Conservation (phyloP, 2,888 invertebrate species). For the Drosophila mettleri region DNA sequence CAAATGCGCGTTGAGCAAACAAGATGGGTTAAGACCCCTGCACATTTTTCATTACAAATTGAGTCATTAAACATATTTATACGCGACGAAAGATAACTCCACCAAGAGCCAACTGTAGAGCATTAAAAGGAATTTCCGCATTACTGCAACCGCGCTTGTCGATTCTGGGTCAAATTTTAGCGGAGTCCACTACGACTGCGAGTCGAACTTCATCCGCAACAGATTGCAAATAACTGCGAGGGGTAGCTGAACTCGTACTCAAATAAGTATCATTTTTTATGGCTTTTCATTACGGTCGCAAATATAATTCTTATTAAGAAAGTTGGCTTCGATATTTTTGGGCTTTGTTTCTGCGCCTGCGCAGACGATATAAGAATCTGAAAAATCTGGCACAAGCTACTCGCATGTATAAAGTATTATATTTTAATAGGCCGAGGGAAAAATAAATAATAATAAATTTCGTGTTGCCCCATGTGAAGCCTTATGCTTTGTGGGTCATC, state of each 20-base stretch:
- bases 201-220: slow-evolving; percentile 22
- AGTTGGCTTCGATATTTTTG: slow-evolving; percentile 54
- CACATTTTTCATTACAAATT: slow-evolving; percentile 80
- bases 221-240: slow-evolving; percentile 37
- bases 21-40: slow-evolving; percentile 38
- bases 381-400: slow-evolving; percentile 62
- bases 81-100: slow-evolving; percentile 76
- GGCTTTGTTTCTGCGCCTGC: slow-evolving; percentile 40
- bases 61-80: slow-evolving; percentile 83
- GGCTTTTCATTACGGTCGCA: slow-evolving; percentile 75
- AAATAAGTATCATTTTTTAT: slow-evolving; percentile 80
- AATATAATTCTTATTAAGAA: slow-evolving; percentile 78
- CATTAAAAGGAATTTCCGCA: slow-evolving; percentile 69
- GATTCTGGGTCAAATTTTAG: slow-evolving; percentile 69
- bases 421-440: slow-evolving; percentile 72
- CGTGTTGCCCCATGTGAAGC: slow-evolving; percentile 3
- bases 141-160: slow-evolving; percentile 60
- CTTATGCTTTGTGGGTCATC: slow-evolving; percentile 62
- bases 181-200: slow-evolving; percentile 7
- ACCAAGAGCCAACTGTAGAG: slow-evolving; percentile 9
- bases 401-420: slow-evolving; percentile 60
- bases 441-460: slow-evolving; percentile 56
- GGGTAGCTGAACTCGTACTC: slow-evolving; percentile 51
- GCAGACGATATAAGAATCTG: slow-evolving; percentile 9
- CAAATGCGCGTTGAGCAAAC: slow-evolving; percentile 50